Percentiles rank a stretch among this genome's conserved stretches.
Evolutionary conservation across 2,113 vertebrate species (phyloP).

Genomic region (Bungarus multicinctus): DNA sequence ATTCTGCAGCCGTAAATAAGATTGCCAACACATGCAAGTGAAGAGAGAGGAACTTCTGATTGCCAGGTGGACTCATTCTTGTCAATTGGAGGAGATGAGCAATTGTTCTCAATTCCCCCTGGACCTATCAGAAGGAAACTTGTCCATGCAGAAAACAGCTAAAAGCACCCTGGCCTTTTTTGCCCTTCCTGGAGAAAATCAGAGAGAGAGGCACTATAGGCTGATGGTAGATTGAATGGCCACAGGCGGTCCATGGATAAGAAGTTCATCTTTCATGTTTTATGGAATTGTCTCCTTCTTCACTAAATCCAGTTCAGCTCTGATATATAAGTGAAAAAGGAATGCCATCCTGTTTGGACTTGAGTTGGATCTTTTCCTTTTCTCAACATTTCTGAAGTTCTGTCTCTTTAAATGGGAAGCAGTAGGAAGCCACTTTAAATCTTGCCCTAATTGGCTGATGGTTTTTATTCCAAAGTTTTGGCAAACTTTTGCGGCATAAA

Average conservation of each 20-base stretch:
- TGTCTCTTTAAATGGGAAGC: neutral
- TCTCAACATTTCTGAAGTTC: neutral
- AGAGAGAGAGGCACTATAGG: neutral
- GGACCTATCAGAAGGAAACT: neutral
- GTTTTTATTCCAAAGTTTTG: neutral
- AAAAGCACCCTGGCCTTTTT: neutral
- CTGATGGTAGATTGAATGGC: neutral
- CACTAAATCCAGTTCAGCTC: neutral
- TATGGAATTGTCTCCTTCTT: neutral
- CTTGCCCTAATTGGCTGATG: neutral
- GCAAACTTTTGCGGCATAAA: neutral
- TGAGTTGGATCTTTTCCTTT: neutral
- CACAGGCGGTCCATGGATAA: neutral
- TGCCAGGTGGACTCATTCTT: neutral
- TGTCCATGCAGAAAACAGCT: neutral
- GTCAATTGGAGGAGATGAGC: neutral
- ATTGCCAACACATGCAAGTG: neutral
- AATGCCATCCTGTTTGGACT: neutral
- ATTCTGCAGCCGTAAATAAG: neutral
- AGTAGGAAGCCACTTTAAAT: neutral
- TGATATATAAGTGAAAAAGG: neutral
- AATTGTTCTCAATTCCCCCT: neutral
- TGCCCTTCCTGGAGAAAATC: neutral
- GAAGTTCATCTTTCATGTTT: neutral
- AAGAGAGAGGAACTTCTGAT: neutral